Base-by-base conservation (phyloP, 2,888 invertebrate genomes). In the Erebia palarica region DNA sequence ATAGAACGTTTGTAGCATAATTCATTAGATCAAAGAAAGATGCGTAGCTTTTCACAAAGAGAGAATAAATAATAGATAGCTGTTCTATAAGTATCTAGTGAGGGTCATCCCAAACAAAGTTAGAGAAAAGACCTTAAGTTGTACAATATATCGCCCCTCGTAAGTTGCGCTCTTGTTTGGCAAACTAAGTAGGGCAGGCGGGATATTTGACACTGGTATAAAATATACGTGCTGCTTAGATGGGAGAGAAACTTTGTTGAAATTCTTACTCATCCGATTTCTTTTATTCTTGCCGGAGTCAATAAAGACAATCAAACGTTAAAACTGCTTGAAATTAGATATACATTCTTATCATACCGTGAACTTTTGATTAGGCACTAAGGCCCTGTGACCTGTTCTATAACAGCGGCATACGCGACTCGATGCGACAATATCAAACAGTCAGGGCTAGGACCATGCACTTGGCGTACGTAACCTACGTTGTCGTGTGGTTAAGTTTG, bases 201-300 rank as follows among this genome's bases (percentile, higher is more conserved):
- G 76, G 80, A 81, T 81, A 80, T 81, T 84, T 84, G 86, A 85
- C 83, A 82, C 81, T 74, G 75, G 78, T 79, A 83, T 82, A 84
- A 84, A 86, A 84, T 82, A 84, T 82, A 83, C 81, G 77, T 75
- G 78, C 73, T 77, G 77, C 57, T 68, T 65, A 42, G 64, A 73
- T 44, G 9, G 68, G 49, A 51, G 58, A 27, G 21, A 70, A 70
- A 68, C 55, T 70, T 69, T 53, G 64, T 53, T 27, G 59, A 55
- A 27, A 66, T 44, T 66, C 18, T 13, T 21, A 47, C 55, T 55
- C n/a, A 55, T 55, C 18, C 21, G 44, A 65, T 55, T 65, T 57
- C 21, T 66, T 66, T 65, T 55, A 42, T 55, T 55, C 42, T 27
- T 44, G 7, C 7, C 1, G 53, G 8, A 42, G 36, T 65, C 16